Conservation (phyloP, 2,113 vertebrate species). For the Xenopus borealis region DNA sequence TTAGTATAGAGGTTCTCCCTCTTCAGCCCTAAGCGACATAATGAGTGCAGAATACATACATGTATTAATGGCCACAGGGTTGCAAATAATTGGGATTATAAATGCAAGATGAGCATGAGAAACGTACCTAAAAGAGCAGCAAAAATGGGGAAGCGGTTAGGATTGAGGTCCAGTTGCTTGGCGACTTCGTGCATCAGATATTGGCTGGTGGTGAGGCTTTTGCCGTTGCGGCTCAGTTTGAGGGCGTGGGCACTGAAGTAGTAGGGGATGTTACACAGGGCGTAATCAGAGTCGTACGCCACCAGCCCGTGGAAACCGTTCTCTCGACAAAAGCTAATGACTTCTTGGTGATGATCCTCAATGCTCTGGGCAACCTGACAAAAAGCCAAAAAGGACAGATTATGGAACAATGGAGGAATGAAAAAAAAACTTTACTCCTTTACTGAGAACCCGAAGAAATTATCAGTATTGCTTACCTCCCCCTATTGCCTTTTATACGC, state of each 20-base stretch:
- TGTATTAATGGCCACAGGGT: too few relatives aligned
- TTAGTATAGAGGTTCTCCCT: too few relatives aligned
- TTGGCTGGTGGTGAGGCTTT: slow-evolving; percentile 94
- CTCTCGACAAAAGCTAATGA: slow-evolving; percentile 89
- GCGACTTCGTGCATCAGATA: slow-evolving; percentile 96
- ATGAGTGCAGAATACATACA: too few relatives aligned
- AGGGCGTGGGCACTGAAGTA: slow-evolving; percentile 95
- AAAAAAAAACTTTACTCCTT: too few relatives aligned
- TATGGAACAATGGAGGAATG: too few relatives aligned
- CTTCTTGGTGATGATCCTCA: slow-evolving; percentile 96
- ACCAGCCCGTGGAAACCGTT: slow-evolving; percentile 91
- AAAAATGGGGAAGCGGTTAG: slow-evolving; percentile 89
- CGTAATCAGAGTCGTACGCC: slow-evolving; percentile 93
- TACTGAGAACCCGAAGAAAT: too few relatives aligned
- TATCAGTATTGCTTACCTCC: too few relatives aligned
- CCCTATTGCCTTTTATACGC: too few relatives aligned
- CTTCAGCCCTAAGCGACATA: too few relatives aligned
- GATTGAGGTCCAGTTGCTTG: slow-evolving; percentile 91
- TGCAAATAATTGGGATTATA: too few relatives aligned
- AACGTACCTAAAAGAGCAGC: slow-evolving; percentile 90
- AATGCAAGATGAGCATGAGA: neutral
- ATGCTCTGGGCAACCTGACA: slow-evolving; percentile 88
- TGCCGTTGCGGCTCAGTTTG: slow-evolving; percentile 94
- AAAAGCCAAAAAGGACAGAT: slow-evolving; percentile 10
- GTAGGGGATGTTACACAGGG: slow-evolving; percentile 90